Conservation (phyloP, 2,797 vertebrate species). For the Leptodactylus fallax region DNA sequence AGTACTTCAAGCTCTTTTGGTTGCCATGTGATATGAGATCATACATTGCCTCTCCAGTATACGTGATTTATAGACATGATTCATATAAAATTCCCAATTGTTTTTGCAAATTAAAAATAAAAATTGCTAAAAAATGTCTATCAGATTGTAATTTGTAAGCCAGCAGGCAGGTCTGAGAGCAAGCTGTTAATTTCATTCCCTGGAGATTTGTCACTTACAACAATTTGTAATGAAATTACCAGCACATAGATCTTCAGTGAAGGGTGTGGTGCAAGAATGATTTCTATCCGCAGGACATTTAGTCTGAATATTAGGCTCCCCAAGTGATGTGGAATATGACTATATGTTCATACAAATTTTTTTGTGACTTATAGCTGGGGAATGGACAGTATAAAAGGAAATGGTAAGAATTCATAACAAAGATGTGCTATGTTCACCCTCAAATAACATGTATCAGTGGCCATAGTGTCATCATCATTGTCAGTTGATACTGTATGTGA, state of each 20-base stretch:
- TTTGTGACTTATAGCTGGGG: neutral
- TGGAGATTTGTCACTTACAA: conserved; percentile 69
- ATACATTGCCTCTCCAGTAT: conserved; percentile 49
- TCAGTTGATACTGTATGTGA: neutral
- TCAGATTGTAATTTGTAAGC: conserved; percentile 59
- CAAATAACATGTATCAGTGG: too few species aligned
- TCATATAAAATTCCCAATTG: conserved; percentile 67
- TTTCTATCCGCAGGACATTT: conserved; percentile 22
- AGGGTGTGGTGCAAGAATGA: conserved; percentile 60
- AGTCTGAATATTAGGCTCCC: conserved; percentile 20
- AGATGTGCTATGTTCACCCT: too few species aligned
- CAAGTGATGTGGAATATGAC: neutral
- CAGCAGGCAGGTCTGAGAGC: neutral
- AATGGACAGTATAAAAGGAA: neutral
- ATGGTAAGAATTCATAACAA: neutral
- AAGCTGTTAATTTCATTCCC: conserved; percentile 66
- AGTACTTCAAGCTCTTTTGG: conserved; percentile 8
- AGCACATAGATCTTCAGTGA: conserved; percentile 49
- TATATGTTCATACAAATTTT: neutral
- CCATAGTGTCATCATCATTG: too few species aligned
- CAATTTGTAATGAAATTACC: conserved; percentile 73
- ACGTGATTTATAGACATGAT: conserved; percentile 67
- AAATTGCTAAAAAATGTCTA: conserved; percentile 65
- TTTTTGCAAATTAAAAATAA: conserved; percentile 63
- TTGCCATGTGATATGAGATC: conserved; percentile 47